Conservation (phyloP, 2,888 invertebrate species). For the Microplitis manilae region DNA sequence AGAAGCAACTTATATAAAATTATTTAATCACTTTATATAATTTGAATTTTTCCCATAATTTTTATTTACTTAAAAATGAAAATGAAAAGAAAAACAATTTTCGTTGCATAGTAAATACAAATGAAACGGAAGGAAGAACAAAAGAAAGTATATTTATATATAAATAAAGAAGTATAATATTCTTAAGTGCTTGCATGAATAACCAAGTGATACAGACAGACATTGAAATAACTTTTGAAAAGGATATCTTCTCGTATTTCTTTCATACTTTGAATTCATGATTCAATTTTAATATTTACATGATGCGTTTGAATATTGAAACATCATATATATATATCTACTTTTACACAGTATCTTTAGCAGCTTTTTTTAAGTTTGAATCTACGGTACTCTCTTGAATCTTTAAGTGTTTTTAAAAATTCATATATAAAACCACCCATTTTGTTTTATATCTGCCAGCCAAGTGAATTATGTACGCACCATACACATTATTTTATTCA, state of each 20-base stretch:
- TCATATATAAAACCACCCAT: constrained; percentile 21
- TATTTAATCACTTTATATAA: too few relatives aligned
- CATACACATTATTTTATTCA: constrained; percentile 34
- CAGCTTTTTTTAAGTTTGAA: neutral
- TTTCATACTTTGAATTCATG: neutral
- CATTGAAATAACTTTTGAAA: neutral
- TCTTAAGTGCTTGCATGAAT: neutral
- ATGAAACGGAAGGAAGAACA: neutral
- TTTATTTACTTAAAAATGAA: too few relatives aligned
- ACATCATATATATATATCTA: neutral
- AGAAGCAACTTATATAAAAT: too few relatives aligned
- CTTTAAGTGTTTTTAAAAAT: constrained; percentile 18
- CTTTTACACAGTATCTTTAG: neutral
- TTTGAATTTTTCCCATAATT: too few relatives aligned
- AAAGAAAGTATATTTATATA: neutral
- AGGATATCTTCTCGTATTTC: neutral
- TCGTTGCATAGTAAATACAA: neutral
- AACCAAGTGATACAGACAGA: neutral
- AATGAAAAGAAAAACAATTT: too few relatives aligned
- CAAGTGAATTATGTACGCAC: constrained; percentile 39
- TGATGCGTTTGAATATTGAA: neutral
- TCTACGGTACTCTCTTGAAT: neutral
- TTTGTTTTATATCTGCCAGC: constrained; percentile 32
- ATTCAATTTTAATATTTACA: constrained; percentile 11
- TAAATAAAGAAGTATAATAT: neutral